phyloP scores from a whole-genome alignment of 2,113 vertebrate species.

The Scatophagus argus region DNA sequence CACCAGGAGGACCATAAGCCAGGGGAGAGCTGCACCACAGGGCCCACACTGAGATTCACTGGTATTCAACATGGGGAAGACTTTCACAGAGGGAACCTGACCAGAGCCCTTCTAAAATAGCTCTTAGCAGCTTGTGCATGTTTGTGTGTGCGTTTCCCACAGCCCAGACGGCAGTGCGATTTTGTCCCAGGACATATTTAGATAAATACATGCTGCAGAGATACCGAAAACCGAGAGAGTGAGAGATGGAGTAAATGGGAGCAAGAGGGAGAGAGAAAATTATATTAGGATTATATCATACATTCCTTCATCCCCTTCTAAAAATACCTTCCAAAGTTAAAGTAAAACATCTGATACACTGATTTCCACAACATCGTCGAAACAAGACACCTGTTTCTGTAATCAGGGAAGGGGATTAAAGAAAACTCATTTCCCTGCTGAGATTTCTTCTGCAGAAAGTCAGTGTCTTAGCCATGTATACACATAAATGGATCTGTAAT shows the following conservation, averaged over 20 bases:
- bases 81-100: constrained; percentile 61
- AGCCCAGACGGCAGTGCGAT: constrained; percentile 78
- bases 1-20: constrained; percentile 31
- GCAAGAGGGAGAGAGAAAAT: not conserved
- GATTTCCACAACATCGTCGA: not conserved
- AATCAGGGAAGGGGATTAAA: not conserved
- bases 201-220: constrained; percentile 84
- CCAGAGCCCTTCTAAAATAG: constrained; percentile 72
- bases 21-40: constrained; percentile 50
- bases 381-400: not conserved
- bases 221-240: constrained; percentile 54
- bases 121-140: constrained; percentile 56
- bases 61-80: constrained; percentile 59
- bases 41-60: constrained; percentile 40
- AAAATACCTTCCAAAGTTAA: not conserved
- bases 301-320: not conserved
- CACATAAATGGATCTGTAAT: not conserved
- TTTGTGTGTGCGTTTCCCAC: constrained; percentile 60
- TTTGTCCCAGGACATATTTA: constrained; percentile 83
- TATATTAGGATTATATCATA: constrained; percentile 24
- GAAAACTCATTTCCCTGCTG: not conserved
- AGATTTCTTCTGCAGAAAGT: not conserved
- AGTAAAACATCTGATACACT: not conserved
- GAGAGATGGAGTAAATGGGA: not conserved
- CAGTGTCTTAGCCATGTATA: not conserved